Conservation (phyloP, 2,888 invertebrate genomes). For the Stenodera caucasica region DNA sequence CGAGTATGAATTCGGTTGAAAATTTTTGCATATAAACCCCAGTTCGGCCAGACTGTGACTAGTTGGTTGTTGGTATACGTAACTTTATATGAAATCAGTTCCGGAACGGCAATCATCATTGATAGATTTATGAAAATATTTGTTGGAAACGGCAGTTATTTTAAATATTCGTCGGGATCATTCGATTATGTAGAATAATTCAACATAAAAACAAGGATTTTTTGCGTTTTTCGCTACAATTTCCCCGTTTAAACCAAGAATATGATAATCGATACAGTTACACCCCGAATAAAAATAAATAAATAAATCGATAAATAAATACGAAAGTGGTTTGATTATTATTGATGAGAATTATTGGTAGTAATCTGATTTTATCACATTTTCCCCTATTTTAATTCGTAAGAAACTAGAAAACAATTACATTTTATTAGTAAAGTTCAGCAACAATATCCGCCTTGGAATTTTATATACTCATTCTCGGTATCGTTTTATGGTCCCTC, state of each 20-base stretch:
- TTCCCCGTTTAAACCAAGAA: background rate
- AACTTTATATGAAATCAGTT: constrained; percentile 46
- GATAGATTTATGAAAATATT: constrained; percentile 59
- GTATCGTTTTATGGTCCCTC: constrained; percentile 49
- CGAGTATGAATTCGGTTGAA: constrained; percentile 15
- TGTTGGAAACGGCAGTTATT: constrained; percentile 56
- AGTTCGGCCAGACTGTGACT: constrained; percentile 17
- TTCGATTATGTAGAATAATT: constrained; percentile 56
- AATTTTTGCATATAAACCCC: constrained; percentile 15
- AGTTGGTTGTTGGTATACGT: constrained; percentile 15
- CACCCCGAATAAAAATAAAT: background rate
- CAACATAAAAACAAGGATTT: constrained; percentile 47
- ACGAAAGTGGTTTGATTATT: background rate
- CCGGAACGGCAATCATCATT: constrained; percentile 55
- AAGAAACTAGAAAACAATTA: constrained; percentile 45
- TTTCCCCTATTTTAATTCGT: background rate
- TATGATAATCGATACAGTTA: background rate
- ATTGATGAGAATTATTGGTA: background rate
- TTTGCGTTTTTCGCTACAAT: constrained; percentile 10
- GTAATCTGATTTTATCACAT: constrained; percentile 1
- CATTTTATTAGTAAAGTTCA: constrained; percentile 48
- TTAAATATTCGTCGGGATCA: constrained; percentile 56
- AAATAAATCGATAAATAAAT: background rate
- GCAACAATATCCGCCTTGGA: constrained; percentile 42
- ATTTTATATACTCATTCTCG: constrained; percentile 43